Percentiles rank a stretch among this genome's conserved stretches.
Conservation (phyloP, 2,113 vertebrate genomes). For the Riparia riparia region DNA sequence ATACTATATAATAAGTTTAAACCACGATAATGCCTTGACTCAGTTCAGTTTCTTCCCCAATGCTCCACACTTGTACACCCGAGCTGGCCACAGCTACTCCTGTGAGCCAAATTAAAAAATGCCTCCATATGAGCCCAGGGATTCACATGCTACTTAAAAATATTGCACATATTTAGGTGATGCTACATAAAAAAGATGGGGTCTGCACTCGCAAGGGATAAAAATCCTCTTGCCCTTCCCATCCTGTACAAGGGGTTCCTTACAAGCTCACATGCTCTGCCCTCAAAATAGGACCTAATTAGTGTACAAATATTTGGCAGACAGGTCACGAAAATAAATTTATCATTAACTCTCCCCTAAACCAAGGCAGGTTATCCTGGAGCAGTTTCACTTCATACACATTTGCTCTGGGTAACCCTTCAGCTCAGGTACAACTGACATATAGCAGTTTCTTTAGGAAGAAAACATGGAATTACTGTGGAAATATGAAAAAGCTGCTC, state of each 20-base stretch:
- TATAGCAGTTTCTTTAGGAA: not conserved
- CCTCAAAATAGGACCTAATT: constrained; percentile 13
- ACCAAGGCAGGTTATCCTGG: not conserved
- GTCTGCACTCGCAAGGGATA: constrained; percentile 7
- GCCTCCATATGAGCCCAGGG: constrained; percentile 7
- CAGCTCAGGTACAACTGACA: not conserved
- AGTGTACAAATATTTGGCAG: constrained; percentile 38
- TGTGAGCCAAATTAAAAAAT: constrained; percentile 27
- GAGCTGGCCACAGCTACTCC: constrained; percentile 43
- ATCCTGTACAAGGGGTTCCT: not conserved
- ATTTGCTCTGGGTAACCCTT: not conserved
- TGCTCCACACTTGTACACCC: constrained; percentile 27
- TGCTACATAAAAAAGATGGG: not conserved
- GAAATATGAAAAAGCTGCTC: not conserved
- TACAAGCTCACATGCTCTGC: not conserved
- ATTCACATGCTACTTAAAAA: constrained; percentile 42
- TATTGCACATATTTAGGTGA: constrained; percentile 38
- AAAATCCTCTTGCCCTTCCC: not conserved
- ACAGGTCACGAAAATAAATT: not conserved
- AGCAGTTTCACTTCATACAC: not conserved
- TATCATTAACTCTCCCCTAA: constrained; percentile 52
- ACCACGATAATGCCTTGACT: constrained; percentile 48
- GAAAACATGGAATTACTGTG: not conserved
- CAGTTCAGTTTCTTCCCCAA: constrained; percentile 45
- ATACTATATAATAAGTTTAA: constrained; percentile 41